phyloP scores from a whole-genome alignment of 2,888 invertebrate species.

The Cephus rjabovi region DNA sequence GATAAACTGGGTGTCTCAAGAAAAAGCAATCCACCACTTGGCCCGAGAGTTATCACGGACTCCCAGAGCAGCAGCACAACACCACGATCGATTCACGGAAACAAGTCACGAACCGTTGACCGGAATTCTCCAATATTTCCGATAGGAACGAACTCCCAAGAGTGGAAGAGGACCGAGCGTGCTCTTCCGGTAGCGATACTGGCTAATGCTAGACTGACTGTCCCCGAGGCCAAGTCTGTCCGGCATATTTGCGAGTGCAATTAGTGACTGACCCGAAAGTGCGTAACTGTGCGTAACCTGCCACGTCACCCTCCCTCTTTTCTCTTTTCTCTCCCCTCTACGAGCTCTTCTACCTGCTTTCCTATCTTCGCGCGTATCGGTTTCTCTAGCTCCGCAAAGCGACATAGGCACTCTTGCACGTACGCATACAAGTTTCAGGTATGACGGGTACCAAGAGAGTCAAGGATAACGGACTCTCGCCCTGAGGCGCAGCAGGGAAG shows the following conservation, averaged over 20 bases:
- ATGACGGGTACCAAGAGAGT: not conserved
- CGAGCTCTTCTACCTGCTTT: not conserved
- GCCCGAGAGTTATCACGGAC: not conserved
- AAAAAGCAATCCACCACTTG: not conserved
- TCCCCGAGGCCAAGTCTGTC: not conserved
- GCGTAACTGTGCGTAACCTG: slow-evolving; percentile 15
- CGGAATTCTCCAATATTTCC: not conserved
- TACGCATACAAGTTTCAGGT: not conserved
- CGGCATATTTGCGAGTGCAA: slow-evolving; percentile 17
- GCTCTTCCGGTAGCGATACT: not conserved
- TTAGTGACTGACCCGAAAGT: slow-evolving; percentile 34
- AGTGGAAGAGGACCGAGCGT: not conserved
- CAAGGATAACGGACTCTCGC: not conserved
- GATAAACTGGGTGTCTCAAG: not conserved
- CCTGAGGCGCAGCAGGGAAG: not conserved
- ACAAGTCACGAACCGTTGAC: not conserved
- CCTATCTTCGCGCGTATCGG: not conserved
- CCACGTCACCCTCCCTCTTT: not conserved
- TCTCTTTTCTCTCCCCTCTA: not conserved
- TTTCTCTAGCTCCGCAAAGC: not conserved
- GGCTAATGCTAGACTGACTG: not conserved
- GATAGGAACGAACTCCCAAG: not conserved
- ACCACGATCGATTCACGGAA: not conserved
- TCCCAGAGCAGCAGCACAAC: not conserved
- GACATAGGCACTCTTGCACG: not conserved